These are phyloP conservation scores for Artibeus jamaicensis DNA, from an alignment of 2,797 vertebrate genomes.

Conservation along the genomic window DNA sequence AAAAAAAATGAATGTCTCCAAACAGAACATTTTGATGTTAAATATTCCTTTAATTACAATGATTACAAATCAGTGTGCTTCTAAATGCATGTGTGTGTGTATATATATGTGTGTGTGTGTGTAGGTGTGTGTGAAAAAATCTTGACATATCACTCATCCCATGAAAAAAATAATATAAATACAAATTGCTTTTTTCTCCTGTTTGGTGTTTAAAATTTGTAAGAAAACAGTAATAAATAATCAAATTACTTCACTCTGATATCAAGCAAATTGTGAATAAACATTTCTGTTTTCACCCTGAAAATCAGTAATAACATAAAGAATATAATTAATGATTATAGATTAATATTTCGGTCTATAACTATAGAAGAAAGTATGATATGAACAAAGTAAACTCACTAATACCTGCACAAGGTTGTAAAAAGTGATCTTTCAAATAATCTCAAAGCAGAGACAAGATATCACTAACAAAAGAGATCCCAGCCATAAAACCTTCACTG, in stretches of 20 bases:
- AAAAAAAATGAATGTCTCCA: slow-evolving; percentile 39
- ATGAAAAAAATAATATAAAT: background rate
- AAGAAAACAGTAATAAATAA: slow-evolving; percentile 18
- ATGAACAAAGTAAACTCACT: background rate
- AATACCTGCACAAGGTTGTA: background rate
- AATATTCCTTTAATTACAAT: slow-evolving; percentile 32
- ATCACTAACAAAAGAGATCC: background rate
- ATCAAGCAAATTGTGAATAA: background rate
- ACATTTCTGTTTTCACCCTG: background rate
- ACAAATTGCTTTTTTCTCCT: background rate
- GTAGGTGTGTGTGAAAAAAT: background rate
- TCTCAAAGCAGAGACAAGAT: slow-evolving; percentile 1
- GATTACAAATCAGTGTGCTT: background rate
- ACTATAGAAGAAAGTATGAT: background rate
- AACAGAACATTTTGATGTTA: background rate
- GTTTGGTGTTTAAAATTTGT: background rate
- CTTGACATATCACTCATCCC: background rate
- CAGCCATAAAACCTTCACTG: background rate
- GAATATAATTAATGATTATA: background rate
- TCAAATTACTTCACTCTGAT: background rate
- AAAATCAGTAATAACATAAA: slow-evolving; percentile 15
- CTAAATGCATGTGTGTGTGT: background rate
- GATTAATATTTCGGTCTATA: background rate
- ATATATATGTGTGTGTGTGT: no score
- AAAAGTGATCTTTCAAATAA: slow-evolving; percentile 32